Conservation (phyloP, 2,113 vertebrate species). For the Eonycteris spelaea region DNA sequence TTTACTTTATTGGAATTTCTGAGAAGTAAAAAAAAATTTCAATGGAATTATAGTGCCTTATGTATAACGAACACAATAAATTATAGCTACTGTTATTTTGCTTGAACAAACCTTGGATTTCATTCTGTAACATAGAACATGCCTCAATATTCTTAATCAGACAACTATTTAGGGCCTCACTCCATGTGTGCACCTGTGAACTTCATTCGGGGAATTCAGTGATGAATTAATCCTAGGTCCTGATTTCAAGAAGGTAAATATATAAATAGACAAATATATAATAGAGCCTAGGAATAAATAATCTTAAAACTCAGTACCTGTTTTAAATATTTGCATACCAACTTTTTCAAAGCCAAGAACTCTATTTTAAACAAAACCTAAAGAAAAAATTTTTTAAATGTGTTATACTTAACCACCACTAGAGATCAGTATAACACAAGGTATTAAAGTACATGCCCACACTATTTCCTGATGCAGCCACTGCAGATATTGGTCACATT, state of each 20-base stretch:
- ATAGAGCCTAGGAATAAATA: neutral
- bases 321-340: neutral
- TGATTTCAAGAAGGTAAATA: neutral
- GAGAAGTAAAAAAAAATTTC: neutral
- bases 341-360: neutral
- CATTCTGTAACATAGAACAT: neutral
- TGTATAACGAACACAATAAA: neutral
- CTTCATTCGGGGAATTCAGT: neutral
- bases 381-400: neutral
- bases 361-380: neutral
- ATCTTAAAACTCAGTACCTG: neutral
- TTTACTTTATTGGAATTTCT: neutral
- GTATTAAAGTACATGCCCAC: constrained; percentile 50
- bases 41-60: neutral
- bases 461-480: neutral
- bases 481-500: neutral
- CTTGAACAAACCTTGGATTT: neutral
- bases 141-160: neutral
- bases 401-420: constrained; percentile 31
- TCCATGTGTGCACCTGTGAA: accelerated
- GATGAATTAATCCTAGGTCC: neutral
- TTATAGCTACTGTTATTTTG: neutral
- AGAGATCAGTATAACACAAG: constrained; percentile 82
- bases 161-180: neutral
- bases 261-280: neutral